Evolutionary conservation across 2,888 invertebrate species (phyloP).

Genomic region (Leptinotarsa rubiginosa): DNA sequence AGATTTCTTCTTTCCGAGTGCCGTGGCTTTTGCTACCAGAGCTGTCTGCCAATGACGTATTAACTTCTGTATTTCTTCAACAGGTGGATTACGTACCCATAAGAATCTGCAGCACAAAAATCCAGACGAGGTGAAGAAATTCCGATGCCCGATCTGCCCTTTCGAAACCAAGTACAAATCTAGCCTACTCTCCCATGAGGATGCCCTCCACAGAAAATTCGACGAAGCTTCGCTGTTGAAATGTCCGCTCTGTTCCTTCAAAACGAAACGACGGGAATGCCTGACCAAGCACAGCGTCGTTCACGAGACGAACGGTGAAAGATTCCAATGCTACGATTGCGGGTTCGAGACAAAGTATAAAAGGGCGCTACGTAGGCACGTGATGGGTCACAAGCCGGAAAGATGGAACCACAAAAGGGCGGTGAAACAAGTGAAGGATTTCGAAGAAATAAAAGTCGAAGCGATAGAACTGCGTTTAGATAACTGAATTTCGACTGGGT

Average conservation of each 20-base stretch:
- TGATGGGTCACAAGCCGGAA: constrained; percentile 31
- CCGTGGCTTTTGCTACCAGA: no score
- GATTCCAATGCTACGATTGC: constrained; percentile 40
- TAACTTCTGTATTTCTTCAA: neutral
- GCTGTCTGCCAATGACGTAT: no score
- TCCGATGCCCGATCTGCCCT: constrained; percentile 40
- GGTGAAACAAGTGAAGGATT: neutral
- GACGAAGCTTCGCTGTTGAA: constrained; percentile 38
- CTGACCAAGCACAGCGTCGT: constrained; percentile 38
- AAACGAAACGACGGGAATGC: constrained; percentile 39
- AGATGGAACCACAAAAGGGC: neutral
- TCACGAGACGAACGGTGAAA: constrained; percentile 38
- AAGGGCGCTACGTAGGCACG: constrained; percentile 39
- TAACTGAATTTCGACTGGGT: neutral
- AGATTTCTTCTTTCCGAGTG: no score
- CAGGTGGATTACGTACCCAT: constrained; percentile 12
- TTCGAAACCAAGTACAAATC: constrained; percentile 41
- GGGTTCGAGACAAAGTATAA: constrained; percentile 41
- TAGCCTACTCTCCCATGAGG: constrained; percentile 35
- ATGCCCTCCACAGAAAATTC: constrained; percentile 33
- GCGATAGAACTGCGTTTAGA: neutral
- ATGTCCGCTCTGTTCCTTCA: constrained; percentile 40
- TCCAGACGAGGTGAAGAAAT: constrained; percentile 18
- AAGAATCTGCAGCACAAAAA: constrained; percentile 30
- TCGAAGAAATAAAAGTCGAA: neutral